Evolutionary conservation across 2,113 vertebrate species (phyloP).

Genomic region (Pteronura brasiliensis): DNA sequence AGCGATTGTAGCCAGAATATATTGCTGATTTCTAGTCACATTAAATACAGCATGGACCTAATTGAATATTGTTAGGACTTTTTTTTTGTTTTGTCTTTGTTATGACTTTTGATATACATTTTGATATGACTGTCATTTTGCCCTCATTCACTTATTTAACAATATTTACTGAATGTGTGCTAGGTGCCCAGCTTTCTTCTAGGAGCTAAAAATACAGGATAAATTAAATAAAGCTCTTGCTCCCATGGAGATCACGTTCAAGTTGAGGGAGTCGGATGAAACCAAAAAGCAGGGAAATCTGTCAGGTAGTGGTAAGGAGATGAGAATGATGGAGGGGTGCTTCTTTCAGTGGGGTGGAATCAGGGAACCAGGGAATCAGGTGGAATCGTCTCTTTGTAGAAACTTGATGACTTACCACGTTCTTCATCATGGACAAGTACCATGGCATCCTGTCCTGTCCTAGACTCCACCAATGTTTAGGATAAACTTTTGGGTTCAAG

Average conservation of each 20-base stretch:
- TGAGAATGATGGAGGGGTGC: not conserved
- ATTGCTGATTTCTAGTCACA: not conserved
- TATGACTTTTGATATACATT: not conserved
- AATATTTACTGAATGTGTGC: not conserved
- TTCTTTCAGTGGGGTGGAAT: not conserved
- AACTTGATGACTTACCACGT: not conserved
- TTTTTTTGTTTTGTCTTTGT: not conserved
- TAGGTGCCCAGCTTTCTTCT: not conserved
- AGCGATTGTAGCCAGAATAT: not conserved
- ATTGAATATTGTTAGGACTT: not conserved
- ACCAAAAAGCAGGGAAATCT: not conserved
- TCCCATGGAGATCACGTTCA: not conserved
- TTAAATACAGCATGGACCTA: not conserved
- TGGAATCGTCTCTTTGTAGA: not conserved
- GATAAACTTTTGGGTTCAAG: not conserved
- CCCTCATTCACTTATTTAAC: not conserved
- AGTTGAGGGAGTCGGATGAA: not conserved
- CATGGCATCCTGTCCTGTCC: not conserved
- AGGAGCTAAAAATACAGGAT: not conserved
- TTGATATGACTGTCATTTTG: not conserved
- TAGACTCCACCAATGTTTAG: not conserved
- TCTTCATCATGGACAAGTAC: not conserved
- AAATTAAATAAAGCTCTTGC: not conserved
- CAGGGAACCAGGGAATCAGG: not conserved
- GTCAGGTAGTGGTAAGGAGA: not conserved